Percentiles rank a stretch among this genome's conserved stretches.
Conservation (phyloP, 2,797 vertebrate genomes). For the Malacoctenus gilli region DNA sequence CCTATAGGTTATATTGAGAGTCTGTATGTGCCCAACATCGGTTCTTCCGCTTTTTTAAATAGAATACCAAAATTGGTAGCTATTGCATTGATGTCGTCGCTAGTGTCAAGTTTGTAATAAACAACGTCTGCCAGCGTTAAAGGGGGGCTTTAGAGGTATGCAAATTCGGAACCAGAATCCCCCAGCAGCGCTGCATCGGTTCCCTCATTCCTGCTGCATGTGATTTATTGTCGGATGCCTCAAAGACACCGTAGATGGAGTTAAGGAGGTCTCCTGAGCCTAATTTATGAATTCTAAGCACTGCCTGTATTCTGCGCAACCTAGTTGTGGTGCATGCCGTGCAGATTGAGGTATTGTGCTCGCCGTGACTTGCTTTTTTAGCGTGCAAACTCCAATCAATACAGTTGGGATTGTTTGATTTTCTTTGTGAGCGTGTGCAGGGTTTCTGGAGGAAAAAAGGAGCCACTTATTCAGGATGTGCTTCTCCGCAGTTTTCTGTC, state of each 20-base stretch:
- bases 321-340: slow-evolving; percentile 42
- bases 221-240: slow-evolving; percentile 73
- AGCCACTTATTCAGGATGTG: slow-evolving; percentile 18
- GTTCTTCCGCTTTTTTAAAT: slow-evolving; percentile 20
- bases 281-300: slow-evolving; percentile 77
- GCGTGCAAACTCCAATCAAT: slow-evolving; percentile 55
- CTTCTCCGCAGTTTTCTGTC: slow-evolving; percentile 9
- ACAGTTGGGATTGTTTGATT: slow-evolving; percentile 36
- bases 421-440: slow-evolving; percentile 44
- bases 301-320: slow-evolving; percentile 47
- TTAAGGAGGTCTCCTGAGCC: slow-evolving; percentile 75
- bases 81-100: slow-evolving; percentile 39
- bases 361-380: slow-evolving; percentile 43
- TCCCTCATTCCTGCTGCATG: slow-evolving; percentile 46
- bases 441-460: slow-evolving; percentile 20
- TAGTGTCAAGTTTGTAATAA: slow-evolving; percentile 46
- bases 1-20: slow-evolving; percentile 19
- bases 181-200: slow-evolving; percentile 26
- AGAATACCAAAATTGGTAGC: slow-evolving; percentile 23
- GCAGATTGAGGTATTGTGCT: slow-evolving; percentile 59
- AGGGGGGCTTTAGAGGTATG: slow-evolving; percentile 37
- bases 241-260: slow-evolving; percentile 68
- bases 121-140: slow-evolving; percentile 28
- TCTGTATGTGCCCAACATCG: slow-evolving; percentile 30
- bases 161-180: slow-evolving; percentile 45